phyloP scores from a whole-genome alignment of 1,140 invertebrate genomes.

The Hypsibius dujardini region DNA sequence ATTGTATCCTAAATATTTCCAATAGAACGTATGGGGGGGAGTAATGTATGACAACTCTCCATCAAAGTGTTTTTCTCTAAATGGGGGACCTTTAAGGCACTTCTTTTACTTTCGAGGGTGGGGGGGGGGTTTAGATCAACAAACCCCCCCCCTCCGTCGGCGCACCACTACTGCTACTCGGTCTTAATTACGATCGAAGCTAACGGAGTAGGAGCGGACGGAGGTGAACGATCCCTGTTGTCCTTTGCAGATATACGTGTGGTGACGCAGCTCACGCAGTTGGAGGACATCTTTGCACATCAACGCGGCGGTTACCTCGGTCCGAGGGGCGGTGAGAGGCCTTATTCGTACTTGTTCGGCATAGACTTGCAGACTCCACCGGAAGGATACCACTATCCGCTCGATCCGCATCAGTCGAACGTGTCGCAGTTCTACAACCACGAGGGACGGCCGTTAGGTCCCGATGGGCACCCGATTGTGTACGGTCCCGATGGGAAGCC shows the following conservation, averaged over 20 bases:
- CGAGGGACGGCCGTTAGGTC: neutral
- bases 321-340: neutral
- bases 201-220: too few species aligned
- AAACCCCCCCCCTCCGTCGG: too few species aligned
- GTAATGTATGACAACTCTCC: too few species aligned
- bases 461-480: neutral
- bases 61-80: too few species aligned
- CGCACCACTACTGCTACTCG: neutral
- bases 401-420: neutral
- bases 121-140: too few species aligned
- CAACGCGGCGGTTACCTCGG: slow-evolving; percentile 3
- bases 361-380: neutral
- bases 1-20: too few species aligned
- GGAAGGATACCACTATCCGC: neutral
- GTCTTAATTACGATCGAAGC: too few species aligned
- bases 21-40: too few species aligned
- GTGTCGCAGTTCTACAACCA: neutral
- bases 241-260: slow-evolving; percentile 25
- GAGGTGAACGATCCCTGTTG: neutral
- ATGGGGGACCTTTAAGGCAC: too few species aligned
- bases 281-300: neutral
- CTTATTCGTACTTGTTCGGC: neutral
- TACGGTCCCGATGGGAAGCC: neutral
- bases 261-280: slow-evolving; percentile 24
- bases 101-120: too few species aligned